Percentiles rank a stretch among this genome's conserved stretches.
Conservation (phyloP, 2,113 vertebrate species). For the Suncus etruscus region DNA sequence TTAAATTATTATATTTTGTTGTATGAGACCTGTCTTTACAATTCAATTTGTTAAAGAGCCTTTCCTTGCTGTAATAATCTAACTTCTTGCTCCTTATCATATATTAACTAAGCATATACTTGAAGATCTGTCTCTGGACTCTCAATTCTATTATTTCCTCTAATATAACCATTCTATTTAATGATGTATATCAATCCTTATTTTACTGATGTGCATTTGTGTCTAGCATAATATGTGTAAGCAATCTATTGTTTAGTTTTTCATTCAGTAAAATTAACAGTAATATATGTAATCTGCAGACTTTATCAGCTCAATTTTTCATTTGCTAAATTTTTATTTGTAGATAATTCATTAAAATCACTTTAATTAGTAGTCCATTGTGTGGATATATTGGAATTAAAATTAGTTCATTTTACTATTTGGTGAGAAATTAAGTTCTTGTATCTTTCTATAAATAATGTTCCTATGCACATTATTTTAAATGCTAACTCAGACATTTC, state of each 20-base stretch:
- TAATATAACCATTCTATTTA: conserved; percentile 3
- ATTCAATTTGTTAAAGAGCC: no score
- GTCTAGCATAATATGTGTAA: neutral
- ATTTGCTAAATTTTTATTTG: conserved; percentile 36
- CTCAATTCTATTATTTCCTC: neutral
- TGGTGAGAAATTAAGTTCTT: neutral
- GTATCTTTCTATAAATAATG: neutral
- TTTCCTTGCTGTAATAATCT: no score
- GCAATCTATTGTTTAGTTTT: neutral
- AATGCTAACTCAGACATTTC: neutral
- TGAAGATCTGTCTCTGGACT: no score
- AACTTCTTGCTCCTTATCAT: no score
- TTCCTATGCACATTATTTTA: neutral
- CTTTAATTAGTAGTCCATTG: neutral
- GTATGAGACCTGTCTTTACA: no score
- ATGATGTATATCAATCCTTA: neutral
- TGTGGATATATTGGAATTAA: neutral
- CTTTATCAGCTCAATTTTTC: neutral
- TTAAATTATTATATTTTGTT: no score
- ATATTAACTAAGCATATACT: no score
- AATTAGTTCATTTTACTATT: neutral
- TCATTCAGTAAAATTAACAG: neutral
- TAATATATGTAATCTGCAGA: neutral
- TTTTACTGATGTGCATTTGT: neutral
- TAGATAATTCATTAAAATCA: conserved; percentile 12